A percentile compares a stretch with the other conserved stretches of the same genome.
Conservation (phyloP, 2,797 vertebrate species). For the Bradypodion ventrale region DNA sequence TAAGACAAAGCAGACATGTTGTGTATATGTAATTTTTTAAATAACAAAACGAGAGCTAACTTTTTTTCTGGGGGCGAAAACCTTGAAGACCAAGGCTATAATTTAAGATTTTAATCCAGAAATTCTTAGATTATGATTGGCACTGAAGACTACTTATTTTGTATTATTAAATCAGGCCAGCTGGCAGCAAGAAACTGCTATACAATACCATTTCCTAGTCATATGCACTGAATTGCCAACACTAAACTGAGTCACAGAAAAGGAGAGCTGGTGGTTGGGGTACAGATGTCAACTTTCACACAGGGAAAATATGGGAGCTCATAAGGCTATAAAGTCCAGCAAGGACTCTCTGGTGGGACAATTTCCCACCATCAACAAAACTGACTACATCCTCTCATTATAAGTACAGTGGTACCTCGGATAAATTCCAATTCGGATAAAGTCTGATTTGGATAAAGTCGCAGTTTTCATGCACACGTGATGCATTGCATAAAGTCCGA, state of each 20-base stretch:
- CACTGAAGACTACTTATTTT: slow-evolving; percentile 50
- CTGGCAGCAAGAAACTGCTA: slow-evolving; percentile 38
- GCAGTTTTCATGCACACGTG: too few species aligned
- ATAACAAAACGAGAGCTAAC: slow-evolving; percentile 24
- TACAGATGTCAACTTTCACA: slow-evolving; percentile 25
- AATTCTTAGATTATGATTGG: slow-evolving; percentile 42
- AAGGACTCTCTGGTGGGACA: background rate
- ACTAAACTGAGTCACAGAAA: slow-evolving; percentile 12
- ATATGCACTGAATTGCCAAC: slow-evolving; percentile 50
- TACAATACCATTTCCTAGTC: slow-evolving; percentile 41
- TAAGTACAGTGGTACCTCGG: too few species aligned
- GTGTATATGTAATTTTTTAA: slow-evolving; percentile 15
- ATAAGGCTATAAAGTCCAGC: background rate
- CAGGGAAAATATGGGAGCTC: slow-evolving; percentile 23
- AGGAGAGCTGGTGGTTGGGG: background rate
- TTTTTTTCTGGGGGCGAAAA: background rate
- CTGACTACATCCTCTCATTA: slow-evolving; percentile 15
- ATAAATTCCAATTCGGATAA: too few species aligned
- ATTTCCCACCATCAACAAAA: background rate
- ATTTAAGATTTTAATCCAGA: slow-evolving; percentile 52
- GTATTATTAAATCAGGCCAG: slow-evolving; percentile 41
- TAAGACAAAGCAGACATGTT: slow-evolving; percentile 7
- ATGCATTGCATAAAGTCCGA: too few species aligned
- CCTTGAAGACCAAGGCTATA: slow-evolving; percentile 28
- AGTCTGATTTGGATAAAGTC: too few species aligned